These are phyloP conservation scores for Benthosema pterotum DNA, from an alignment of 2,797 vertebrate species.

Conservation along the genomic window DNA sequence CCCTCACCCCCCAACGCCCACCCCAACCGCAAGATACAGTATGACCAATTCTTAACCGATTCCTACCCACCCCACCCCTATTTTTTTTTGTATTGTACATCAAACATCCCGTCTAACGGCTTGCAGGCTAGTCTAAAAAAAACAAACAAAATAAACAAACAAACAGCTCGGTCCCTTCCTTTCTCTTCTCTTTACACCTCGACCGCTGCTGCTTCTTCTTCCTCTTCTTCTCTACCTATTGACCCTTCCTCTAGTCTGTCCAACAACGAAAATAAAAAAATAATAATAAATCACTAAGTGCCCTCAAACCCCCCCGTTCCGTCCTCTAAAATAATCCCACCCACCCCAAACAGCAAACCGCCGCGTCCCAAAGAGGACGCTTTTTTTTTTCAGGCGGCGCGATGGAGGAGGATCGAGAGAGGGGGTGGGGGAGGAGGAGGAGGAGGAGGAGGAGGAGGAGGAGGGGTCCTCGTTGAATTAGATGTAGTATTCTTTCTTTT, in stretches of 20 bases:
- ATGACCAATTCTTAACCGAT: not conserved
- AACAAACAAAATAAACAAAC: too few relatives aligned
- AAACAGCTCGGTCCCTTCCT: slow-evolving; percentile 78
- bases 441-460: too few relatives aligned
- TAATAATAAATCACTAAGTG: slow-evolving; percentile 42
- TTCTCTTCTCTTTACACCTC: slow-evolving; percentile 53
- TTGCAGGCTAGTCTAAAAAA: slow-evolving; percentile 80
- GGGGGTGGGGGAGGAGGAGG: too few relatives aligned
- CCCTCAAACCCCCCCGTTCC: slow-evolving; percentile 30
- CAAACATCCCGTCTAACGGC: slow-evolving; percentile 76
- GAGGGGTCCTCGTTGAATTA: slow-evolving; percentile 80
- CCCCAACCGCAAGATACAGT: slow-evolving; percentile 14
- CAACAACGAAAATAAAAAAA: too few relatives aligned
- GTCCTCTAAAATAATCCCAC: slow-evolving; percentile 10
- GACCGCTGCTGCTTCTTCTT: too few relatives aligned
- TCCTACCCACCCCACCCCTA: slow-evolving; percentile 37
- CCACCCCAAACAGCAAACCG: slow-evolving; percentile 53
- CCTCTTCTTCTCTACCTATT: slow-evolving; percentile 24
- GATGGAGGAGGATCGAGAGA: too few relatives aligned
- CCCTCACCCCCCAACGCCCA: slow-evolving; percentile 34
- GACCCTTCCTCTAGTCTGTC: too few relatives aligned
- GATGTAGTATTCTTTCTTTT: slow-evolving; percentile 99
- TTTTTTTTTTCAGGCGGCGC: slow-evolving; percentile 21
- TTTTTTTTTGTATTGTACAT: slow-evolving; percentile 58
- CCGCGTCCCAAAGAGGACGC: slow-evolving; percentile 76